Conservation (phyloP, 23 tunicate genomes). For the Halocynthia roretzi region DNA sequence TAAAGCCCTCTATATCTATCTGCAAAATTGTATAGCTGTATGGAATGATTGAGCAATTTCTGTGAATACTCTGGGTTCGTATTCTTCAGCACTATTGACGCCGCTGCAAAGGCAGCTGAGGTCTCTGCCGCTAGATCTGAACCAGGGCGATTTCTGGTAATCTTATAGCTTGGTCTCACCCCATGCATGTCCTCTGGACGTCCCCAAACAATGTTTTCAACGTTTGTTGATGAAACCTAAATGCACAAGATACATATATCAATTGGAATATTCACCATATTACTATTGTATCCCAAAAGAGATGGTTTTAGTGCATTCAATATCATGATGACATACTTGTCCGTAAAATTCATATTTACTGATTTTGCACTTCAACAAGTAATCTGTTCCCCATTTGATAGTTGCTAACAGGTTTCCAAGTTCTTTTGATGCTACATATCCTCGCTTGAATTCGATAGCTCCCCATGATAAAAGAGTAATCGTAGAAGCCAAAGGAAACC, state of each 20-base stretch:
- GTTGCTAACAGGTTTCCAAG: slow-evolving; percentile 54
- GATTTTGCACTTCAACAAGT: slow-evolving; percentile 85
- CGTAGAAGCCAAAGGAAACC: slow-evolving; percentile 87
- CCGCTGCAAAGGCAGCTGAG: slow-evolving; percentile 86
- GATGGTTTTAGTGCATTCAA: not conserved
- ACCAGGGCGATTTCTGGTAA: slow-evolving; percentile 60
- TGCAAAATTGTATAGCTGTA: slow-evolving; percentile 58
- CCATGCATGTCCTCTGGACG: slow-evolving; percentile 86
- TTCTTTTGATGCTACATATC: slow-evolving; percentile 78
- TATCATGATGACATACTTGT: slow-evolving; percentile 35
- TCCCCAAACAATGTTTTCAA: slow-evolving; percentile 72
- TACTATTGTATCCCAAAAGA: not conserved
- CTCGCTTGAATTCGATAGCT: slow-evolving; percentile 82
- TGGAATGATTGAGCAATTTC: slow-evolving; percentile 40
- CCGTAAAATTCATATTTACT: slow-evolving; percentile 47
- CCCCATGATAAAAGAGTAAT: slow-evolving; percentile 90
- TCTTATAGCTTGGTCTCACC: slow-evolving; percentile 53
- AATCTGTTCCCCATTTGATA: slow-evolving; percentile 95
- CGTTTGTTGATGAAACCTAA: slow-evolving; percentile 54
- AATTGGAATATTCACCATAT: not conserved
- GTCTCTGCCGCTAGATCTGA: slow-evolving; percentile 94
- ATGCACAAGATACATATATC: not conserved
- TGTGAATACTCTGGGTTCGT: slow-evolving; percentile 47
- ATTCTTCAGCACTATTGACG: slow-evolving; percentile 52
- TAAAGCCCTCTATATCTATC: slow-evolving; percentile 64